Conservation (phyloP, 1,140 invertebrate species). For the Melanaphis sacchari region DNA sequence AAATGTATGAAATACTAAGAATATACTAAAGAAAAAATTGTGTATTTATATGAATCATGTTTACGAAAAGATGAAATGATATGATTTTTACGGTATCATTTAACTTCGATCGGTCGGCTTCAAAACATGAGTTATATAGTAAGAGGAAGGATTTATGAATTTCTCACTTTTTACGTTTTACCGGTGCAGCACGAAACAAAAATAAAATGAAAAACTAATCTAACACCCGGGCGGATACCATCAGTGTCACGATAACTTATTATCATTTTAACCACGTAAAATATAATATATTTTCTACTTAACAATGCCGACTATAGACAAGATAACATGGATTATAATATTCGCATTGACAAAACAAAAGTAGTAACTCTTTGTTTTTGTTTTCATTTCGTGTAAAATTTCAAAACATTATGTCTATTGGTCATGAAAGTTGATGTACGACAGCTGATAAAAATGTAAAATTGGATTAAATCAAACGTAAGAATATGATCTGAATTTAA, state of each 20-base stretch:
- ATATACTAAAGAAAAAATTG: neutral
- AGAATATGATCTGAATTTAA: constrained; percentile 31
- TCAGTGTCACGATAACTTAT: constrained; percentile 47
- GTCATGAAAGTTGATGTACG: neutral
- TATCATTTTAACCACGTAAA: constrained; percentile 43
- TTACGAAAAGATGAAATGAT: neutral
- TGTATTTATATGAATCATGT: neutral
- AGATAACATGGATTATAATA: neutral
- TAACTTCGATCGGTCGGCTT: neutral
- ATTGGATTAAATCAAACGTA: constrained; percentile 23
- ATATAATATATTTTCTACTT: constrained; percentile 3
- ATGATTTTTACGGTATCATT: neutral
- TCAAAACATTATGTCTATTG: neutral
- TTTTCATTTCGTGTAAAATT: constrained; percentile 2
- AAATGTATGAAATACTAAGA: neutral
- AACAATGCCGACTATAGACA: neutral
- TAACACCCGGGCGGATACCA: constrained; percentile 7
- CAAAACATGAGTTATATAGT: neutral
- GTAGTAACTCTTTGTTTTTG: neutral
- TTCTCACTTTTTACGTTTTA: constrained; percentile 17
- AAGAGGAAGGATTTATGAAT: neutral
- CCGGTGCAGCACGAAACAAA: neutral
- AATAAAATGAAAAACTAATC: constrained; percentile 32
- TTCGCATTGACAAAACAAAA: neutral
- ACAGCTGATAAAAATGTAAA: neutral